Conservation (phyloP, 2,113 vertebrate genomes). For the Anhinga rufa region DNA sequence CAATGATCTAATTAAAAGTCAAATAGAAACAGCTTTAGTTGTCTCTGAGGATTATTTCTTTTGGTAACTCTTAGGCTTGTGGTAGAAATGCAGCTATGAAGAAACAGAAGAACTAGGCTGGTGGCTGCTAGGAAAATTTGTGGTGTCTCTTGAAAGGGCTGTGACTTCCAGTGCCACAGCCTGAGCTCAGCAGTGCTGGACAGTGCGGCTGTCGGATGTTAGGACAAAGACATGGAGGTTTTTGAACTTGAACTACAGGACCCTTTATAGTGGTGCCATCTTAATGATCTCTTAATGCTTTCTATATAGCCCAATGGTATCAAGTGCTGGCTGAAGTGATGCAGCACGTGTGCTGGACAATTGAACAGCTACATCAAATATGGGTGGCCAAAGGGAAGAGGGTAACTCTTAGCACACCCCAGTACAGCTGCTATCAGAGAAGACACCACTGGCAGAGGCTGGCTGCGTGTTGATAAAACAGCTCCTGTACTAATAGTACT, state of each 20-base stretch:
- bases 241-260: neutral
- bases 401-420: neutral
- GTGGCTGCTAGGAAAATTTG: neutral
- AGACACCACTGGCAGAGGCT: neutral
- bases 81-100: neutral
- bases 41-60: neutral
- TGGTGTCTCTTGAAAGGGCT: neutral
- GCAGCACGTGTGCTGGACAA: neutral
- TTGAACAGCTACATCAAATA: accelerated
- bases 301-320: neutral
- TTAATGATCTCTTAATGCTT: neutral
- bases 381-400: neutral
- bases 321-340: neutral
- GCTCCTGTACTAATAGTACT: neutral
- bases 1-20: slow-evolving; percentile 33
- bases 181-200: neutral
- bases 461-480: neutral
- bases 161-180: neutral
- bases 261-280: neutral
- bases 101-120: neutral
- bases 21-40: slow-evolving; percentile 2
- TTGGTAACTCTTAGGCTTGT: neutral
- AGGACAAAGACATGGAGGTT: neutral
- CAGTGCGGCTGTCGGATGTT: neutral
- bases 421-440: neutral